Evolutionary conservation across 2,797 vertebrate genomes (phyloP), one percentile per base, ranked within the genome.

Genomic region (Protosalanx chinensis): DNA sequence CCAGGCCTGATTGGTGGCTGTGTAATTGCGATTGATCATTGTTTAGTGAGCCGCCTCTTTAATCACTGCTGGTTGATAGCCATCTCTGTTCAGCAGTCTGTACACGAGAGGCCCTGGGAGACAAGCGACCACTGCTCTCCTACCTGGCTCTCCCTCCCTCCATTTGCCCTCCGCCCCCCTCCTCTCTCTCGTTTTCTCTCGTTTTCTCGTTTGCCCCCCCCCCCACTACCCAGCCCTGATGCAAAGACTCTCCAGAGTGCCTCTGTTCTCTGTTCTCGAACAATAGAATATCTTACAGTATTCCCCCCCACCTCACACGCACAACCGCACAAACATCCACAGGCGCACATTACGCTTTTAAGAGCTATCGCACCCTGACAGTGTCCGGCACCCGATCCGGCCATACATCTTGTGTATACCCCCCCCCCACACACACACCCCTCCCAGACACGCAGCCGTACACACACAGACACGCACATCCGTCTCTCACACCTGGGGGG

Each of bases 11-110:
- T 82, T 78, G 79, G 77, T 75, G 35, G 30, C 67, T n/a, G 18
- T 84, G 70, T 86, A 84, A 87, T 87, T 87, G 70, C 76, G 79
- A 85, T 89, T 83, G 85, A 88, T 90, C 82, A 82, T 81, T 73
- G 76, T 78, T 86, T 79, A 87, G 80, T 70, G 72, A 80, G 80
- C 67, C 70, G 76, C 79, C 62, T 79, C 74, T 86, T 81, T 73
- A 85, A 83, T 84, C 81, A 78, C 76, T 57, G 41, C 59, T 72
- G 41, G 67, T 72, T 80, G 82, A 87, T 88, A 70, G 57, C 65
- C 68, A 75, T 80, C 76, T 80, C 33, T 56, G 58, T 41, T 23
- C 18, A 23, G 32, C 4, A n/a, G 18, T 53, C 13, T 15, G 15
- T 53, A 4, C 51, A 53, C 51, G 13, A n/a, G 15, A 53, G 51